Evolutionary conservation across 2,113 vertebrate genomes (phyloP).

Genomic region (Conger conger): DNA sequence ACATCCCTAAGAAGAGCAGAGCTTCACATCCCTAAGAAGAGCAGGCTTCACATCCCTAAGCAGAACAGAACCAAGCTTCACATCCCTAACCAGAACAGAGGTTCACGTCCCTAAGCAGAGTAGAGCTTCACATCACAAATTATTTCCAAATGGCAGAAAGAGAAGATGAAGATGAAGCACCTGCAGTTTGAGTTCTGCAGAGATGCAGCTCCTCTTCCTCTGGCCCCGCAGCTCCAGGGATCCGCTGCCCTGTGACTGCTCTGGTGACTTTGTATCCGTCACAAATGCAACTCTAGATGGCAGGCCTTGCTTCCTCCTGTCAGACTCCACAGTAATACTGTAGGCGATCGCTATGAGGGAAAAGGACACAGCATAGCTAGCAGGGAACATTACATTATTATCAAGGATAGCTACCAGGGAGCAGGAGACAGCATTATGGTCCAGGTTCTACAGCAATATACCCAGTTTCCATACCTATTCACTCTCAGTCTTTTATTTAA

Average conservation of each 20-base stretch:
- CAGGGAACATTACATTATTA: background rate
- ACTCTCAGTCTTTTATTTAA: background rate
- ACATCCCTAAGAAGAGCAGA: no score
- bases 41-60: no score
- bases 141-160: background rate
- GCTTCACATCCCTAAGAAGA: no score
- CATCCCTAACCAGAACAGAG: no score
- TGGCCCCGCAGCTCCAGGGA: constrained; percentile 65
- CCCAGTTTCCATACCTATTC: background rate
- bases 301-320: constrained; percentile 64
- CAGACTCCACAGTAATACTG: constrained; percentile 74
- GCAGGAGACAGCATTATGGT: no score
- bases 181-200: constrained; percentile 69
- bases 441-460: background rate
- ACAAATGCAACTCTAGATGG: constrained; percentile 72
- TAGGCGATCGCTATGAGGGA: constrained; percentile 71
- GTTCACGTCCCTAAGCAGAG: no score
- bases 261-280: background rate
- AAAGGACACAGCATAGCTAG: constrained; percentile 61
- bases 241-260: constrained; percentile 60
- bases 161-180: constrained; percentile 54
- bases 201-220: constrained; percentile 67
- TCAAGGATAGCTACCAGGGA: constrained; percentile 62
- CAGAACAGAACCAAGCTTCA: no score
- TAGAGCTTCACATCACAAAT: background rate